Evolutionary conservation across 2,797 vertebrate genomes (phyloP).

Genomic region (Tinamus major): DNA sequence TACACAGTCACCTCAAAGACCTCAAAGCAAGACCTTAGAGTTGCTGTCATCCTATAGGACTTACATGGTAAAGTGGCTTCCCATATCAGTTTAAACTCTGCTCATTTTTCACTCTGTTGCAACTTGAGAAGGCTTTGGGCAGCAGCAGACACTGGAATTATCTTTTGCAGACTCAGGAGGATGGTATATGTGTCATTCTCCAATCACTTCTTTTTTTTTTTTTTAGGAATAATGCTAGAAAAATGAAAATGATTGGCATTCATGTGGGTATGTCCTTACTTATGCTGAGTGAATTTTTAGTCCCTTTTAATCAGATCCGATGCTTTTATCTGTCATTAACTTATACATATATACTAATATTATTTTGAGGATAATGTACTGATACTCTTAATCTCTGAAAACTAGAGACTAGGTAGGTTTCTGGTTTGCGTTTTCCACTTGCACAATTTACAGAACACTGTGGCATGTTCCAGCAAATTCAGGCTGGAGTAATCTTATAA

Average conservation of each 20-base stretch:
- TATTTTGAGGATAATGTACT: neutral
- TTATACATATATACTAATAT: neutral
- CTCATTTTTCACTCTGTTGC: constrained; percentile 5
- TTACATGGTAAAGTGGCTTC: neutral
- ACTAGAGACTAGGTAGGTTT: neutral
- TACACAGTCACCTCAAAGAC: constrained; percentile 5
- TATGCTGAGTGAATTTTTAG: neutral
- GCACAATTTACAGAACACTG: neutral
- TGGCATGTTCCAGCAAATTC: neutral
- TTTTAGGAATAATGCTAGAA: neutral
- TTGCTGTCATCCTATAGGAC: neutral
- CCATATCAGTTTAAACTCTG: neutral
- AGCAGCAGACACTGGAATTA: neutral
- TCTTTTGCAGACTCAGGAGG: constrained; percentile 6
- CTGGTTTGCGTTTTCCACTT: neutral
- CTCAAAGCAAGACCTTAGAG: neutral
- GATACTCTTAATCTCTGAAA: neutral
- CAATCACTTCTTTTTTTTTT: neutral
- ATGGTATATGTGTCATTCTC: neutral
- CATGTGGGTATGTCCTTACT: neutral
- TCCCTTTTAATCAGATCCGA: neutral
- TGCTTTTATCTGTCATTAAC: neutral
- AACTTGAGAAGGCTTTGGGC: neutral
- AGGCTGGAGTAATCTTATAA: neutral
- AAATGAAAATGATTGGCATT: neutral